Conservation (phyloP, 2,113 vertebrate species). For the Bos javanicus region DNA sequence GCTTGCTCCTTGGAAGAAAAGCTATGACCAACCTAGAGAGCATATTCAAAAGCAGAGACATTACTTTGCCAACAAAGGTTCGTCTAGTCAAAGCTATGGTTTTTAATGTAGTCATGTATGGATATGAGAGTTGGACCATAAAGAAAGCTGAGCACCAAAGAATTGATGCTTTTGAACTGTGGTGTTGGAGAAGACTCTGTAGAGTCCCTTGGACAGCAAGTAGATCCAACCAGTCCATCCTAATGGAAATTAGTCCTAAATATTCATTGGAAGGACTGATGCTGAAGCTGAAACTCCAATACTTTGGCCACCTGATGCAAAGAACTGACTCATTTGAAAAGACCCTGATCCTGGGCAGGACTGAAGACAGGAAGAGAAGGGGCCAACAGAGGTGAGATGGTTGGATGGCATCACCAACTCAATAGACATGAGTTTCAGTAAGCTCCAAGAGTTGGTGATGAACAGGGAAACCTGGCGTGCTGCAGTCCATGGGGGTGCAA, state of each 20-base stretch:
- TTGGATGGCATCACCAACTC: neutral
- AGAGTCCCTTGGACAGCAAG: neutral
- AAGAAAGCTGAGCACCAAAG: neutral
- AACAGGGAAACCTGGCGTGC: fast-evolving
- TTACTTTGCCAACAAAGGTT: neutral
- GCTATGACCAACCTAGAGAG: neutral
- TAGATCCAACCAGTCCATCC: neutral
- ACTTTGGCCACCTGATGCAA: neutral
- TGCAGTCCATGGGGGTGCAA: fast-evolving
- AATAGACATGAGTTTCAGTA: fast-evolving
- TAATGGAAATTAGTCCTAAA: neutral
- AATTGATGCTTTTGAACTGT: neutral
- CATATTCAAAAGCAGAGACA: neutral
- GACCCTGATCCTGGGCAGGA: neutral
- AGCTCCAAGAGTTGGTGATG: neutral
- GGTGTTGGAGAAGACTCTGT: neutral
- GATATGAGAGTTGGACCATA: neutral
- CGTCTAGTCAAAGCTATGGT: neutral
- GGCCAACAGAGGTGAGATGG: neutral
- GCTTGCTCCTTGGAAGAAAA: neutral
- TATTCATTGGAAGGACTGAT: neutral
- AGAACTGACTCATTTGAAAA: neutral
- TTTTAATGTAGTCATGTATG: neutral
- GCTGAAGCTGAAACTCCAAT: neutral
- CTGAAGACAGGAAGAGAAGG: neutral